phyloP scores from a whole-genome alignment of 2,888 invertebrate genomes.

The Dicranocentrus wangi region DNA sequence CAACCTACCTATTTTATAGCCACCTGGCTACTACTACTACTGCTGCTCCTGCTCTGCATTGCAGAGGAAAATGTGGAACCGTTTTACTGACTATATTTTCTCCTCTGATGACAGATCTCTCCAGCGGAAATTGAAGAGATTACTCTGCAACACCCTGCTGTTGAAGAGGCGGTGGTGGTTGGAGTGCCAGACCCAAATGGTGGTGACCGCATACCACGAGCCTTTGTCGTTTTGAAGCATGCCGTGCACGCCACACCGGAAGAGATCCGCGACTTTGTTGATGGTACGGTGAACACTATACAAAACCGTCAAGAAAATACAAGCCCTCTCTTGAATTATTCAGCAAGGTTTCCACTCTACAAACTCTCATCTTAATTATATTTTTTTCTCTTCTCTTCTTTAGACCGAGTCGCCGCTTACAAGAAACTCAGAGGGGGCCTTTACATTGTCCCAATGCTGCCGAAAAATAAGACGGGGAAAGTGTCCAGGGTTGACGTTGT shows the following conservation, averaged over 20 bases:
- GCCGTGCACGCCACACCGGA: slow-evolving; percentile 36
- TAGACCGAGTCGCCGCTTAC: slow-evolving; percentile 66
- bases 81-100: background rate
- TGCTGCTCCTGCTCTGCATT: slow-evolving; percentile 40
- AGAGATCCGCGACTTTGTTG: slow-evolving; percentile 63
- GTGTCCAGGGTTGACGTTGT: slow-evolving; percentile 64
- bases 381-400: slow-evolving; percentile 14
- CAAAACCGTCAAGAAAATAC: background rate
- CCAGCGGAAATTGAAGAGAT: slow-evolving; percentile 72
- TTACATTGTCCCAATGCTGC: slow-evolving; percentile 65
- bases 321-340: slow-evolving; percentile 10
- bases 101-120: slow-evolving; percentile 65
- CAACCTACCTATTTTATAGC: background rate
- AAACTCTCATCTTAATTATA: background rate
- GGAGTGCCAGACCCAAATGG: slow-evolving; percentile 65
- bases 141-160: slow-evolving; percentile 67
- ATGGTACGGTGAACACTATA: slow-evolving; percentile 42
- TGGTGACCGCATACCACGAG: slow-evolving; percentile 53
- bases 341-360: background rate
- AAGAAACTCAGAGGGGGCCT: slow-evolving; percentile 68
- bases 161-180: slow-evolving; percentile 65
- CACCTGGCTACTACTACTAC: too few species aligned
- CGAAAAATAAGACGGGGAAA: slow-evolving; percentile 71
- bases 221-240: slow-evolving; percentile 45
- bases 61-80: slow-evolving; percentile 10